These are phyloP conservation scores for Monochamus alternatus DNA, from an alignment of 2,888 invertebrate species.

Conservation along the genomic window DNA sequence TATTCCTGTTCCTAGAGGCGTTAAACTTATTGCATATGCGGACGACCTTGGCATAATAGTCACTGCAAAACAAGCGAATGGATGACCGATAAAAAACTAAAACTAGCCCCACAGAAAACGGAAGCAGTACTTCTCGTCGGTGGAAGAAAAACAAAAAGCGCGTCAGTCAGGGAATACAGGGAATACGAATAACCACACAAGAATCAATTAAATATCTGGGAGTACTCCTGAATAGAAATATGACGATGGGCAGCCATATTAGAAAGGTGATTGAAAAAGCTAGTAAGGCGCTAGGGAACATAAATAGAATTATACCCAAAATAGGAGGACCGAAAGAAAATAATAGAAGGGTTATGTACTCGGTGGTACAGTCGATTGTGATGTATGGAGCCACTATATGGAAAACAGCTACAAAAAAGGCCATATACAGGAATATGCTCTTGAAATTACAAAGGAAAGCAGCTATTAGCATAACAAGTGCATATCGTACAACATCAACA, in stretches of 20 bases:
- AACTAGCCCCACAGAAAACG: constrained; percentile 31
- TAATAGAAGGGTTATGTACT: constrained; percentile 18
- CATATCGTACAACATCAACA: constrained; percentile 38
- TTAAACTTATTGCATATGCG: constrained; percentile 33
- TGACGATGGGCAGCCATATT: constrained; percentile 21
- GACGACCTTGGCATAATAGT: constrained; percentile 43
- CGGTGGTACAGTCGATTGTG: constrained; percentile 16
- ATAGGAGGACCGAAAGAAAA: constrained; percentile 26
- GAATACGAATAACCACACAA: background rate
- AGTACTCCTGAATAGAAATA: constrained; percentile 18
- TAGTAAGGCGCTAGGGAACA: background rate
- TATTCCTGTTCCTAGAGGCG: constrained; percentile 5
- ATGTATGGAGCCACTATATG: constrained; percentile 33
- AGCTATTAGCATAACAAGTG: constrained; percentile 30
- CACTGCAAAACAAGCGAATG: constrained; percentile 21
- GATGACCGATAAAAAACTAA: constrained; percentile 27
- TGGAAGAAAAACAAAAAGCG: background rate
- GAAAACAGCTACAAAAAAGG: constrained; percentile 19
- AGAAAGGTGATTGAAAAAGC: constrained; percentile 25
- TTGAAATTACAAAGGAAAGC: constrained; percentile 35
- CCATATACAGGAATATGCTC: constrained; percentile 25
- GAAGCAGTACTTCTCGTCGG: background rate
- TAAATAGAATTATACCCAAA: constrained; percentile 15
- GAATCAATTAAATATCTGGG: constrained; percentile 37
- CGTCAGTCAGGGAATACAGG: background rate